These are phyloP conservation scores for Taphrorychus bicolor DNA, from an alignment of 2,888 invertebrate species.

Conservation along the genomic window DNA sequence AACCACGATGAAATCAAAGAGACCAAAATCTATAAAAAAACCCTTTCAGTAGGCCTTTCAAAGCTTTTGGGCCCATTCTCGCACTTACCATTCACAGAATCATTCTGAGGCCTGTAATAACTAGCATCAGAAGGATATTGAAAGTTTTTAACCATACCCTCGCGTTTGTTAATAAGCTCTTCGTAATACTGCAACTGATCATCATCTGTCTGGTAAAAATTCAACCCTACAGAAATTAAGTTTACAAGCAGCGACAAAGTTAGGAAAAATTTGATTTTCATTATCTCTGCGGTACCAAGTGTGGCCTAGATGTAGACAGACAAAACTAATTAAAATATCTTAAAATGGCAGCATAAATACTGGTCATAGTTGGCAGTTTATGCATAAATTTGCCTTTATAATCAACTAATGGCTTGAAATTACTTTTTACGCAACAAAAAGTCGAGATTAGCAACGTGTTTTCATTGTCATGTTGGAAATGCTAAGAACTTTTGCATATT, in stretches of 20 bases:
- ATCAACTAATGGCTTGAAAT: not conserved
- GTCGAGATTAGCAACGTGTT: not conserved
- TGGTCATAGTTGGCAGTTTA: too few species aligned
- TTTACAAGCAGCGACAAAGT: not conserved
- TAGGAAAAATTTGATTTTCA: not conserved
- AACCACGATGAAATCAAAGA: slow-evolving; percentile 42
- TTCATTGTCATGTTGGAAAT: not conserved
- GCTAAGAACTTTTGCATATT: too few species aligned
- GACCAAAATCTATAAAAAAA: slow-evolving; percentile 37
- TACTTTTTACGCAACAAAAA: not conserved
- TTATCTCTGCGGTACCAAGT: not conserved
- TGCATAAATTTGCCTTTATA: slow-evolving; percentile 5
- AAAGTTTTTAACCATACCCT: slow-evolving; percentile 32
- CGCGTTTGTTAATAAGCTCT: slow-evolving; percentile 32
- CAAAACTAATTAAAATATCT: too few species aligned
- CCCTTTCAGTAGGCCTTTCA: not conserved
- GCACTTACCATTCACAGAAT: slow-evolving; percentile 34
- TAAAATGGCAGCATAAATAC: too few species aligned
- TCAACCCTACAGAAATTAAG: not conserved
- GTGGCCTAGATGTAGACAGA: too few species aligned
- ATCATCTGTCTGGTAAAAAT: not conserved
- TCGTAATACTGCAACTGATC: slow-evolving; percentile 35
- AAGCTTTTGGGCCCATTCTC: not conserved
- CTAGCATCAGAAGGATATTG: slow-evolving; percentile 35
- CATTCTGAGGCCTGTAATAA: slow-evolving; percentile 31